Percentiles rank a stretch among this genome's conserved stretches.
Conservation (phyloP, 2,888 invertebrate species). For the Mesorhabditis sp. region DNA sequence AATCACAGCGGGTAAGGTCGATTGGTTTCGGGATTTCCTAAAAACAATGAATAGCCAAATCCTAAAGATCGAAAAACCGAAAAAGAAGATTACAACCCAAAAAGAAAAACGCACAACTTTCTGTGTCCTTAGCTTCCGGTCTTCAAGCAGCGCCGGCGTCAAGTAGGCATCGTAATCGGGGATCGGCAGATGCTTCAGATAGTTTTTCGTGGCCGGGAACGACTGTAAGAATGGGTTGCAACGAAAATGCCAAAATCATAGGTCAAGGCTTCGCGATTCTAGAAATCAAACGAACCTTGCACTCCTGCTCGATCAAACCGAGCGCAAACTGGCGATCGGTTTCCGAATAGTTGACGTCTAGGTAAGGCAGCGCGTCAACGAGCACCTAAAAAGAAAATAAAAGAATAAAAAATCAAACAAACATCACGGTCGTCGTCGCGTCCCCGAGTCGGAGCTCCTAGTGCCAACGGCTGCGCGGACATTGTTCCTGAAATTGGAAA, state of each 20-base stretch:
- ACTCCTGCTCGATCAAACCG: slow-evolving; percentile 96
- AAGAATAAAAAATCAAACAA: no score
- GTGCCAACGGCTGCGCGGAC: no score
- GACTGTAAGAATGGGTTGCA: slow-evolving; percentile 17
- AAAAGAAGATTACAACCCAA: not conserved
- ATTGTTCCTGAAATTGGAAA: no score
- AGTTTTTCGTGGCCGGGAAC: slow-evolving; percentile 95
- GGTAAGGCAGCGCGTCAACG: slow-evolving; percentile 49
- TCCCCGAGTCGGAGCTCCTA: no score
- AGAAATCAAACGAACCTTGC: slow-evolving; percentile 66
- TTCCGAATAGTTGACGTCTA: slow-evolving; percentile 51
- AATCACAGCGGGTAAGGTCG: slow-evolving; percentile 51
- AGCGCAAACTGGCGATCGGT: slow-evolving; percentile 68
- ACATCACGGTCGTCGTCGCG: no score
- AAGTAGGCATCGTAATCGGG: slow-evolving; percentile 76
- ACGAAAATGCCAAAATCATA: no score
- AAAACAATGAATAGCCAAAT: slow-evolving; percentile 8
- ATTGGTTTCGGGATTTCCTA: slow-evolving; percentile 46
- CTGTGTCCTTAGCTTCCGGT: no score
- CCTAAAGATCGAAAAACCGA: not conserved
- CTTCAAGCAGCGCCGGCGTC: slow-evolving; percentile 26
- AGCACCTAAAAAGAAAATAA: no score
- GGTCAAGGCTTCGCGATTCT: no score
- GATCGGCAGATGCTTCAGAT: slow-evolving; percentile 78
- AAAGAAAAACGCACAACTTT: no score